phyloP scores from a whole-genome alignment of 2,113 vertebrate genomes.

The Hipposideros armiger region DNA sequence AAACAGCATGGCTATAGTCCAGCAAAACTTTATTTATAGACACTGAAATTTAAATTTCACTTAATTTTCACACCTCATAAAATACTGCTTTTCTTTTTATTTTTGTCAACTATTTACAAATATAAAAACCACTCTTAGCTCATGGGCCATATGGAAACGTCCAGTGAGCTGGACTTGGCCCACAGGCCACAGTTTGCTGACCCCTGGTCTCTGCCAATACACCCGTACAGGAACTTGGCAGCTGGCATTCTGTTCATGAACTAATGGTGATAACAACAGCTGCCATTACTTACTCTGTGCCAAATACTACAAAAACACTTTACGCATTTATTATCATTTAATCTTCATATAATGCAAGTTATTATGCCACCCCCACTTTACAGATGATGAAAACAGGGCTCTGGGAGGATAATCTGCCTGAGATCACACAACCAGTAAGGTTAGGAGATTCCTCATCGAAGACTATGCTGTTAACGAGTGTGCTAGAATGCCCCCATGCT shows the following conservation, averaged over 20 bases:
- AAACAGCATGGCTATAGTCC: background rate
- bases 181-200: background rate
- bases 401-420: background rate
- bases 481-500: background rate
- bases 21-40: background rate
- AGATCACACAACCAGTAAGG: background rate
- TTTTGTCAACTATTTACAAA: conserved; percentile 6
- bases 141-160: background rate
- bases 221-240: background rate
- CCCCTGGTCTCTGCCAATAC: background rate
- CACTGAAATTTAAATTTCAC: background rate
- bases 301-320: background rate
- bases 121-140: background rate
- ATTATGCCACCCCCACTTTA: background rate
- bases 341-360: background rate
- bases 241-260: background rate
- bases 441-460: background rate
- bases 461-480: background rate
- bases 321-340: background rate
- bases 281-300: background rate
- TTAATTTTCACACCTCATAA: background rate
- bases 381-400: background rate
- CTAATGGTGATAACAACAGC: background rate
- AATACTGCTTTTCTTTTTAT: background rate
- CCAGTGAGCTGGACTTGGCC: background rate